Percentiles rank a stretch among this genome's conserved stretches.
Conservation (phyloP, 2,888 invertebrate species). For the Megamerina dolium region DNA sequence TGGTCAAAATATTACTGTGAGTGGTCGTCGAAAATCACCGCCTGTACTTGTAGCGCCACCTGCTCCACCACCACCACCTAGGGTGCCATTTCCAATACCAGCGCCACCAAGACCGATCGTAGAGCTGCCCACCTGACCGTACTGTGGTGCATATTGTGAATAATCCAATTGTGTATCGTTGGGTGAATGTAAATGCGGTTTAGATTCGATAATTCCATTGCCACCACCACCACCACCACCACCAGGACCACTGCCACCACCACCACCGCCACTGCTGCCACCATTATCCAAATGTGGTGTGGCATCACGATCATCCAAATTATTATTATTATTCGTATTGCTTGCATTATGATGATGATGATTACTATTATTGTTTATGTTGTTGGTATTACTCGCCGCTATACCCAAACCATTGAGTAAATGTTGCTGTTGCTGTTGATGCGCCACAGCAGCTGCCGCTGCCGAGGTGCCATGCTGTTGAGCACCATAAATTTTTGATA, state of each 20-base stretch:
- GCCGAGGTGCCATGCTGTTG: conserved; percentile 39
- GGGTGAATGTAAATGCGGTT: conserved; percentile 45
- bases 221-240: conserved; percentile 20
- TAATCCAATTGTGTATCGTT: conserved; percentile 45
- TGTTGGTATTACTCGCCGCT: conserved; percentile 29
- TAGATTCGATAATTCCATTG: conserved; percentile 29
- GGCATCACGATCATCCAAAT: conserved; percentile 44
- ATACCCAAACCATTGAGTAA: conserved; percentile 36
- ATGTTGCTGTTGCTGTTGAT: conserved; percentile 40
- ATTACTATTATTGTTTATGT: conserved; percentile 28
- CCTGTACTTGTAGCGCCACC: conserved; percentile 21
- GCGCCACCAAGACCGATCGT: conserved; percentile 21
- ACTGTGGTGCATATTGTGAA: conserved; percentile 42
- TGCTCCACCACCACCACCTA: conserved; percentile 20
- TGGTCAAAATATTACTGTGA: conserved; percentile 51
- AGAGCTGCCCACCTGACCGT: conserved; percentile 32
- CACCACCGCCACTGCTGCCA: conserved; percentile 24
- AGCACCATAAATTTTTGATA: conserved; percentile 49
- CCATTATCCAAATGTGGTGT: conserved; percentile 45
- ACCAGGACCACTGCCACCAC: conserved; percentile 28
- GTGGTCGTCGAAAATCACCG: conserved; percentile 47
- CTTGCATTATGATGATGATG: too few relatives aligned
- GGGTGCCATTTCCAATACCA: conserved; percentile 16
- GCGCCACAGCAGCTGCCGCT: conserved; percentile 39
- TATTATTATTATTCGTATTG: conserved; percentile 36